These are phyloP conservation scores for Melieria omissa DNA, from an alignment of 2,888 invertebrate species.

Conservation along the genomic window DNA sequence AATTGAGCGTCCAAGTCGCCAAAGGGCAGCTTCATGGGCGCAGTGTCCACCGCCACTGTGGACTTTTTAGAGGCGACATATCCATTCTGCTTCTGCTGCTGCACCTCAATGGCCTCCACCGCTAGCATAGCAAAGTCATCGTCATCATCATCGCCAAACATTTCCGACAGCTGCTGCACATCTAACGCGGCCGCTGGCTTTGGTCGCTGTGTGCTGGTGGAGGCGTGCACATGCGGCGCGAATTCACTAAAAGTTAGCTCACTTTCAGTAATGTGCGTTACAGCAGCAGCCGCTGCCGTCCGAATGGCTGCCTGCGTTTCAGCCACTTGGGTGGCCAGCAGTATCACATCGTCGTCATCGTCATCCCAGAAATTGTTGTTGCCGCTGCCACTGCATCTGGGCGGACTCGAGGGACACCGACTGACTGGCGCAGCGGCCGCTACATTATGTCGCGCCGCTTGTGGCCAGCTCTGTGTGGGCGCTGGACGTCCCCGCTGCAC, in stretches of 20 bases:
- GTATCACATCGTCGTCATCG: conserved; percentile 63
- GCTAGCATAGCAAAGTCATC: conserved; percentile 47
- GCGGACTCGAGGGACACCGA: conserved; percentile 1
- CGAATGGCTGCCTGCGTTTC: conserved; percentile 53
- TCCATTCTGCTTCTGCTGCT: not conserved
- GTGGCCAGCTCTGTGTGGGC: conserved; percentile 13
- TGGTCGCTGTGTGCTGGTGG: conserved; percentile 57
- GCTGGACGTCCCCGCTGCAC: conserved; percentile 46
- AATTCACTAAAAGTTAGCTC: conserved; percentile 59
- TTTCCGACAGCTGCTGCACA: conserved; percentile 48
- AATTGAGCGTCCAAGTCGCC: conserved; percentile 13
- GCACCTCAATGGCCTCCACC: conserved; percentile 32
- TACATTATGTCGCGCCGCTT: not conserved
- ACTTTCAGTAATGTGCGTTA: conserved; percentile 41
- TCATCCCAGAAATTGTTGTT: conserved; percentile 59
- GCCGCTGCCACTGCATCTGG: conserved; percentile 35
- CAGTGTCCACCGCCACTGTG: not conserved
- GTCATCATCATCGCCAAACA: conserved; percentile 53
- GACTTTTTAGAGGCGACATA: conserved; percentile 17
- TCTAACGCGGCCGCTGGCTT: conserved; percentile 9
- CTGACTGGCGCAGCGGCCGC: not conserved
- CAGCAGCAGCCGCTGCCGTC: conserved; percentile 21
- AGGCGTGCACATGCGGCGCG: conserved; percentile 47
- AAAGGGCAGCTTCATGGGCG: not conserved
- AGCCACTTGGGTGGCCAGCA: conserved; percentile 62